Evolutionary conservation across 1,140 invertebrate species (phyloP).

Genomic region (Camponotus pennsylvanicus): DNA sequence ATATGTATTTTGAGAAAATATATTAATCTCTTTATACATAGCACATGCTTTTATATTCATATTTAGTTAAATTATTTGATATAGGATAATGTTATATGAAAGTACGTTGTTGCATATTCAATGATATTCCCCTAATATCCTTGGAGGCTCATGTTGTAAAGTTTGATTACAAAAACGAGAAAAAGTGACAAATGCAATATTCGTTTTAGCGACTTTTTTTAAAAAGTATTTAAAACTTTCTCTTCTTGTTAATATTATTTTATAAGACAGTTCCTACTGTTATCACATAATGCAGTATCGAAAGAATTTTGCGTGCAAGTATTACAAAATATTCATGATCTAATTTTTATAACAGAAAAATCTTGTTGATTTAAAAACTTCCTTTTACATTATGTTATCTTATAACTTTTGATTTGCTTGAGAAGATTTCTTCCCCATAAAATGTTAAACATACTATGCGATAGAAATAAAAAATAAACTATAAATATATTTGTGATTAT

Average conservation of each 20-base stretch:
- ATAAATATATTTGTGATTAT: slow-evolving; percentile 22
- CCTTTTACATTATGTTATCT: neutral
- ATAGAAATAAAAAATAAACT: neutral
- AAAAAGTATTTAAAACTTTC: slow-evolving; percentile 28
- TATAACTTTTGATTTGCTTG: neutral
- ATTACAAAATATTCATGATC: neutral
- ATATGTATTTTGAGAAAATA: slow-evolving; percentile 3
- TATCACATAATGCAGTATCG: neutral
- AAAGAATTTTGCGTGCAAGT: slow-evolving; percentile 11
- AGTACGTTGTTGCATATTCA: slow-evolving; percentile 42
- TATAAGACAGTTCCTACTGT: neutral
- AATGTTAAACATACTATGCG: neutral
- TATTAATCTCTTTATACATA: slow-evolving; percentile 1
- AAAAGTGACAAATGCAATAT: slow-evolving; percentile 48
- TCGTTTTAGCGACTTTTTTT: slow-evolving; percentile 12
- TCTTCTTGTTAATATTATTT: slow-evolving; percentile 39
- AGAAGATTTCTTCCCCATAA: neutral
- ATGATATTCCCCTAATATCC: slow-evolving; percentile 11
- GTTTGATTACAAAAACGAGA: slow-evolving; percentile 50
- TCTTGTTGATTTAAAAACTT: neutral
- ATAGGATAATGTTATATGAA: neutral
- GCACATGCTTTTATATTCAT: neutral
- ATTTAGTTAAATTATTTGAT: slow-evolving; percentile 22
- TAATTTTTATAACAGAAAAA: neutral
- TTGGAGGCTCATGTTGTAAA: slow-evolving; percentile 9